phyloP scores from a whole-genome alignment of 1,140 invertebrate species.

The Teleopsis dalmanni region DNA sequence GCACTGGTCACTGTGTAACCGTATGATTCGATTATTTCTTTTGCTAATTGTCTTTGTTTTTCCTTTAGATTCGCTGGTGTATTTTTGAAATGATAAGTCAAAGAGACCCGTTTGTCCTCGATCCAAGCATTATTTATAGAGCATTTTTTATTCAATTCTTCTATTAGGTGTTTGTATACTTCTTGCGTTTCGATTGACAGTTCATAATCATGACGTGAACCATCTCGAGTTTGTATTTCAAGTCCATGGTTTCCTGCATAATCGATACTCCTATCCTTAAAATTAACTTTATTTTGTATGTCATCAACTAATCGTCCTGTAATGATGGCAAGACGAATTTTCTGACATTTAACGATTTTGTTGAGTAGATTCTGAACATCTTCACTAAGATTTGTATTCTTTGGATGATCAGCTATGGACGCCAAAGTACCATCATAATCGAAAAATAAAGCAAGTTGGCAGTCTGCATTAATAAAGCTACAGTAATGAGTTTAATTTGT shows the following conservation, averaged over 20 bases:
- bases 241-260: slow-evolving; percentile 84
- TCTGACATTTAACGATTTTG: slow-evolving; percentile 69
- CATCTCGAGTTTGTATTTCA: slow-evolving; percentile 80
- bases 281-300: slow-evolving; percentile 78
- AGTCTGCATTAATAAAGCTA: slow-evolving; percentile 72
- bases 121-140: slow-evolving; percentile 83
- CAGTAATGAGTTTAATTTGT: slow-evolving; percentile 5
- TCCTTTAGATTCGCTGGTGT: slow-evolving; percentile 58
- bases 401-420: slow-evolving; percentile 78
- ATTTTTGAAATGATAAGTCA: slow-evolving; percentile 86
- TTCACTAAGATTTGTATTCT: slow-evolving; percentile 68
- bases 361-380: slow-evolving; percentile 75
- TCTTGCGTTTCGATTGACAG: slow-evolving; percentile 74
- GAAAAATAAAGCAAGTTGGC: slow-evolving; percentile 71
- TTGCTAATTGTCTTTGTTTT: slow-evolving; percentile 56
- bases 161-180: slow-evolving; percentile 68
- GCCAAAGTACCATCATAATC: slow-evolving; percentile 88
- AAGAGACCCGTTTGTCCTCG: slow-evolving; percentile 77
- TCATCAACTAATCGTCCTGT: slow-evolving; percentile 78
- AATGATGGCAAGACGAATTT: slow-evolving; percentile 78
- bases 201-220: slow-evolving; percentile 79
- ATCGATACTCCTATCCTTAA: slow-evolving; percentile 77
- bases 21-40: slow-evolving; percentile 60
- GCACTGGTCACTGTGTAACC: slow-evolving; percentile 70
- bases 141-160: slow-evolving; percentile 68